Evolutionary conservation across 2,113 vertebrate species (phyloP).

Genomic region (Acrocephalus kingi): DNA sequence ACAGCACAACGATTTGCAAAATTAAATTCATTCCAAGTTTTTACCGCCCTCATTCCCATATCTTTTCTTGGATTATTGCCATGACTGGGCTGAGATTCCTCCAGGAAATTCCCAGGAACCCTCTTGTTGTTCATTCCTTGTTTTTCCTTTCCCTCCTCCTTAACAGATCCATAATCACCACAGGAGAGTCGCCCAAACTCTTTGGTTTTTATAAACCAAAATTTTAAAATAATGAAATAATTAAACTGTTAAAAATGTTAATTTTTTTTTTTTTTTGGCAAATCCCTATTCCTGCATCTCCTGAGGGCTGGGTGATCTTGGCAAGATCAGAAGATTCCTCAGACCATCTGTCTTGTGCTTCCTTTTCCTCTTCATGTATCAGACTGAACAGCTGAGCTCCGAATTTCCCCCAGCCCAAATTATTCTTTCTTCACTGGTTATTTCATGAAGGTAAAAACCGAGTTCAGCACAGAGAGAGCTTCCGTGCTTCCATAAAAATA

Average conservation of each 20-base stretch:
- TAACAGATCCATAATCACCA: neutral
- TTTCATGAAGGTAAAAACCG: neutral
- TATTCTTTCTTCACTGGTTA: neutral
- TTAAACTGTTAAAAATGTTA: too few relatives aligned
- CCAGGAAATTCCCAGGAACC: neutral
- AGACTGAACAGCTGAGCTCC: neutral
- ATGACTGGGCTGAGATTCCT: neutral
- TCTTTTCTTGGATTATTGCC: neutral
- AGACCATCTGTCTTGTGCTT: conserved; percentile 22
- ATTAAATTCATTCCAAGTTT: neutral
- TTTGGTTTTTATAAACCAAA: neutral
- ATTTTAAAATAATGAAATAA: too few relatives aligned
- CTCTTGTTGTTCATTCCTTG: neutral
- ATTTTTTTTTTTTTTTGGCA: neutral
- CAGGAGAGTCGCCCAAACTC: neutral
- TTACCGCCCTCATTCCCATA: rapidly evolving
- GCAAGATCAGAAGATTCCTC: neutral
- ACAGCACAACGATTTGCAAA: neutral
- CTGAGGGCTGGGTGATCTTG: conserved; percentile 7
- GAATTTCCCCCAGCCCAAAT: neutral
- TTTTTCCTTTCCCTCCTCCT: neutral
- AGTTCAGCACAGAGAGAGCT: neutral
- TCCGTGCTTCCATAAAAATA: neutral
- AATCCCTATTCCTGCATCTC: neutral
- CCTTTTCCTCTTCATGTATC: neutral